A percentile compares a stretch with the other conserved stretches of the same genome.
phyloP scores from a whole-genome alignment of 64 coral and sea anemone species.

The Actinia equina region DNA sequence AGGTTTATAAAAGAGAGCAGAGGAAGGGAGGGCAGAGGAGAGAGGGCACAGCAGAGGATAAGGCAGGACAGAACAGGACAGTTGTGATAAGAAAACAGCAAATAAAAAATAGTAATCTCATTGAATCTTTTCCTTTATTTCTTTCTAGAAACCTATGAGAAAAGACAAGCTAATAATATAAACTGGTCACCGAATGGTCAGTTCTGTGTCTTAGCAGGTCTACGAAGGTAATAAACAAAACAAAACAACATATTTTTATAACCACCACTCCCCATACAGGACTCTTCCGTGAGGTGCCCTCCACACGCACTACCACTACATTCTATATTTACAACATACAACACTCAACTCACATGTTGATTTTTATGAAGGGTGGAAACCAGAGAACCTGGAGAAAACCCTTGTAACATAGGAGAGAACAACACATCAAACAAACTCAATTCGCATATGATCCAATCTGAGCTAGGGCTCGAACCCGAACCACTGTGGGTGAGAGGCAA shows the following conservation, averaged over 20 bases:
- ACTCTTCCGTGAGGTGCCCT: background rate
- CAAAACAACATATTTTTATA: too few species aligned
- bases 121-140: background rate
- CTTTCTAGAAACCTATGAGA: slow-evolving; percentile 86
- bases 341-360: too few species aligned
- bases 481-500: too few species aligned
- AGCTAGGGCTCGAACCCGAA: too few species aligned
- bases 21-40: background rate
- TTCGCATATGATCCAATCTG: too few species aligned
- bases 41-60: background rate
- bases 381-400: too few species aligned
- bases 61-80: background rate
- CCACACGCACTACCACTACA: too few species aligned
- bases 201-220: slow-evolving; percentile 92
- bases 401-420: too few species aligned
- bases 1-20: background rate
- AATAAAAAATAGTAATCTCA: background rate
- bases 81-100: too few species aligned
- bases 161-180: slow-evolving; percentile 91
- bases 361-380: too few species aligned
- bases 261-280: background rate
- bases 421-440: too few species aligned
- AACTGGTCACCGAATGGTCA: slow-evolving; percentile 98
- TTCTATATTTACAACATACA: too few species aligned
- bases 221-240: slow-evolving; percentile 62